These are phyloP conservation scores for Hyposmocoma kahamanoa DNA, from an alignment of 1,140 invertebrate species.

Conservation along the genomic window DNA sequence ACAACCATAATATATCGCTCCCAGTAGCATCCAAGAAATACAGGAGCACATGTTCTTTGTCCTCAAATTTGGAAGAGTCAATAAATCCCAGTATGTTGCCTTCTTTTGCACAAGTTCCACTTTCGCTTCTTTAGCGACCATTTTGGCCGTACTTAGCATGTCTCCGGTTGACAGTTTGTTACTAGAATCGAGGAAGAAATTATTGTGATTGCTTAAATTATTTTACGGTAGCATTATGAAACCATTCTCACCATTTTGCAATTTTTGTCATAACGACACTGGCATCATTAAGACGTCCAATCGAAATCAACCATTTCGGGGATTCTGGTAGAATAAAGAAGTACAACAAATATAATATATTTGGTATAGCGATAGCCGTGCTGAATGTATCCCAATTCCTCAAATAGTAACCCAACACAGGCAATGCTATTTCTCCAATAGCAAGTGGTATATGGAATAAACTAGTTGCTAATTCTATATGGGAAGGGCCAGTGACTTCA, in stretches of 20 bases:
- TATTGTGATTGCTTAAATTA: no score
- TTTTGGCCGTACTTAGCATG: constrained; percentile 14
- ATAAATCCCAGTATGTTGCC: constrained; percentile 76
- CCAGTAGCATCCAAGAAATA: constrained; percentile 78
- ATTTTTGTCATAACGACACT: constrained; percentile 48
- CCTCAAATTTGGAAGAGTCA: constrained; percentile 79
- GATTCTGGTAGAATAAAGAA: constrained; percentile 65
- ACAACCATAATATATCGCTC: constrained; percentile 79
- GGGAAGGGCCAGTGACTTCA: constrained; percentile 30
- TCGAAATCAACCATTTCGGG: constrained; percentile 69
- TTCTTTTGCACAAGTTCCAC: constrained; percentile 30
- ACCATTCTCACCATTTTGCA: constrained; percentile 31
- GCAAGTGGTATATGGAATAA: constrained; percentile 49
- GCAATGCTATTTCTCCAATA: constrained; percentile 71
- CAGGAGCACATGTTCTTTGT: constrained; percentile 78
- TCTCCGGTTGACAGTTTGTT: constrained; percentile 22
- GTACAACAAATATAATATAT: constrained; percentile 54
- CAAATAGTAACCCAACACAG: constrained; percentile 71
- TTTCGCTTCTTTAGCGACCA: constrained; percentile 15
- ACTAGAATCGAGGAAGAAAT: constrained; percentile 23
- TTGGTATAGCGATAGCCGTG: constrained; percentile 63
- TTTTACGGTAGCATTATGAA: background rate
- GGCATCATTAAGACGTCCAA: constrained; percentile 56
- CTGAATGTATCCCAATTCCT: constrained; percentile 73
- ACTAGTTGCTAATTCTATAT: constrained; percentile 24